These are phyloP conservation scores for Drosophila mojavensis DNA, from an alignment of 1,140 invertebrate genomes.

Conservation along the genomic window DNA sequence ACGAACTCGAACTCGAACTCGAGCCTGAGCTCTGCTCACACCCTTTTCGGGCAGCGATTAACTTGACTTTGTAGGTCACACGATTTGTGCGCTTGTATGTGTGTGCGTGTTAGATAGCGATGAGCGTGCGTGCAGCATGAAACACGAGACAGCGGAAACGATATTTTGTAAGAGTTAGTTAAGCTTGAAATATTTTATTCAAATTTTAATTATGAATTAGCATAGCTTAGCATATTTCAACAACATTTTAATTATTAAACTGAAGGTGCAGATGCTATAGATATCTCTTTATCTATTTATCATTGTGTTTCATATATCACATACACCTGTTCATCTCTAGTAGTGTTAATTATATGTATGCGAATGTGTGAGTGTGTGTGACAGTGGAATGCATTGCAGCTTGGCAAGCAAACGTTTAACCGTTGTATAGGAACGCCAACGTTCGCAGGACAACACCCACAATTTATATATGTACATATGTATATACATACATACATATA, in stretches of 20 bases:
- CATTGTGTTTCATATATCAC: no score
- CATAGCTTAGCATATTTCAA: no score
- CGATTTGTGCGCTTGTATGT: neutral
- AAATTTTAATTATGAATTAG: no score
- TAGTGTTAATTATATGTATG: neutral
- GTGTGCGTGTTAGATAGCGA: slow-evolving; percentile 24
- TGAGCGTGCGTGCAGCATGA: slow-evolving; percentile 2
- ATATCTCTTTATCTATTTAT: no score
- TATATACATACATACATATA: neutral
- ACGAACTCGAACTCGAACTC: neutral
- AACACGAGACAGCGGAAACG: neutral
- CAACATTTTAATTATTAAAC: no score
- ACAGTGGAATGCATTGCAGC: neutral
- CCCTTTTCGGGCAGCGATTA: slow-evolving; percentile 52
- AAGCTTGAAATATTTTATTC: neutral
- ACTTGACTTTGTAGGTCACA: slow-evolving; percentile 66
- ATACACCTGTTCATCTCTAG: slow-evolving; percentile 1
- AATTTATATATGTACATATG: neutral
- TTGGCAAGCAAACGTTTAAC: slow-evolving; percentile 5
- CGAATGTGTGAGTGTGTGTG: slow-evolving; percentile 1
- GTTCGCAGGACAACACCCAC: slow-evolving; percentile 23
- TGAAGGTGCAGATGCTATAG: no score
- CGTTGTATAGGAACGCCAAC: slow-evolving; percentile 8
- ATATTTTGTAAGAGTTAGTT: neutral
- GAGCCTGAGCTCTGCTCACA: slow-evolving; percentile 14